These are phyloP conservation scores for Microchirus variegatus DNA, from an alignment of 2,797 vertebrate genomes.

Conservation along the genomic window DNA sequence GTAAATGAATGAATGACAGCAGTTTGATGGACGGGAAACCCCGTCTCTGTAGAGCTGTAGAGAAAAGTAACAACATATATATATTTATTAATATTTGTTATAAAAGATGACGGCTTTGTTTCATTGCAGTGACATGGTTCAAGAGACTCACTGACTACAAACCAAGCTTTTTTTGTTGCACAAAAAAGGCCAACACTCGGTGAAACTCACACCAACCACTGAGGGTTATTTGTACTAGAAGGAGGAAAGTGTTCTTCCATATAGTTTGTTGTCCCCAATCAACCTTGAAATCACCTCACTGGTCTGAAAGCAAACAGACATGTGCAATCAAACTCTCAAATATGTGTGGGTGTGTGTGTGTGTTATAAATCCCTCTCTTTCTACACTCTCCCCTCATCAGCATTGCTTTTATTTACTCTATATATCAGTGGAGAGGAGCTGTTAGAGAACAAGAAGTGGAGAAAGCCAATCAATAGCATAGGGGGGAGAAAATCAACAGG, in stretches of 20 bases:
- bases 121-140: too few species aligned
- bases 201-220: neutral
- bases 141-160: too few species aligned
- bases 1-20: too few species aligned
- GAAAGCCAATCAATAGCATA: slow-evolving; percentile 77
- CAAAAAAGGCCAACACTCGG: too few species aligned
- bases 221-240: slow-evolving; percentile 19
- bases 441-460: slow-evolving; percentile 75
- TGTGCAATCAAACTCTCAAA: slow-evolving; percentile 19
- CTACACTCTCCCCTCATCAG: slow-evolving; percentile 33
- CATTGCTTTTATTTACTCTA: slow-evolving; percentile 76
- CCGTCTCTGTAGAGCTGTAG: too few species aligned
- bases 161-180: too few species aligned
- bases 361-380: slow-evolving; percentile 1
- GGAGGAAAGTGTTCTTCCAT: slow-evolving; percentile 56
- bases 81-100: too few species aligned
- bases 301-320: slow-evolving; percentile 59
- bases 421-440: slow-evolving; percentile 75
- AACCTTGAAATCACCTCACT: slow-evolving; percentile 82
- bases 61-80: too few species aligned
- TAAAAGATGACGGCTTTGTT: too few species aligned
- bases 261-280: slow-evolving; percentile 78
- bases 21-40: too few species aligned
- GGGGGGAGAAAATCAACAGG: slow-evolving; percentile 66
- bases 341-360: neutral